These are phyloP conservation scores for Bombus huntii DNA, from an alignment of 1,140 invertebrate genomes.

Conservation along the genomic window DNA sequence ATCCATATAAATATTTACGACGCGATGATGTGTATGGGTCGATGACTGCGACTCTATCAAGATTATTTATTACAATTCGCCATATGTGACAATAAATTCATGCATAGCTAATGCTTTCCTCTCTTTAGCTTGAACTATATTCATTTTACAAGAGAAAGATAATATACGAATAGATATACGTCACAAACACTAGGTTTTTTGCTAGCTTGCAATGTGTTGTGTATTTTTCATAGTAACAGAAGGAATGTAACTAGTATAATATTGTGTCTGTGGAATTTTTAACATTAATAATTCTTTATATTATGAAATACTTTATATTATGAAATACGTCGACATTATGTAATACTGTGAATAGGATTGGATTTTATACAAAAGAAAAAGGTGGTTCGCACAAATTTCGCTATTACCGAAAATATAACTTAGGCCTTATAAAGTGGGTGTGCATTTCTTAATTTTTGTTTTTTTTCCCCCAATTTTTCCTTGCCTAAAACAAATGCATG, in stretches of 20 bases:
- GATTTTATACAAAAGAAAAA: neutral
- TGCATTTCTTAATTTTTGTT: neutral
- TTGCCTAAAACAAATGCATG: slow-evolving; percentile 11
- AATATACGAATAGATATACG: neutral
- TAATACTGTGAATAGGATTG: slow-evolving; percentile 14
- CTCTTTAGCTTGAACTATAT: neutral
- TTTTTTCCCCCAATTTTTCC: neutral
- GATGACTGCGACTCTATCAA: neutral
- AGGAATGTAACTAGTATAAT: slow-evolving; percentile 30
- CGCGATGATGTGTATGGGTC: neutral
- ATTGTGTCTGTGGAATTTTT: neutral
- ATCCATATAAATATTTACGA: slow-evolving; percentile 31
- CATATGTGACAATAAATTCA: neutral
- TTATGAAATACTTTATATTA: neutral
- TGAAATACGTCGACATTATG: neutral
- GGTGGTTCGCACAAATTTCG: neutral
- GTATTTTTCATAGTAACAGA: slow-evolving; percentile 17
- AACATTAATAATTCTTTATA: slow-evolving; percentile 14
- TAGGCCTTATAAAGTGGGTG: slow-evolving; percentile 1
- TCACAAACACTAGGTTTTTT: neutral
- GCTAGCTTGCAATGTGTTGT: neutral
- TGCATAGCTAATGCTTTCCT: neutral
- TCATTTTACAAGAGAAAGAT: neutral
- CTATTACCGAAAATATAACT: neutral
- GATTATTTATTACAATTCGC: slow-evolving; percentile 9